Conservation (phyloP, 2,888 invertebrate genomes). For the Schizaphis graminum region DNA sequence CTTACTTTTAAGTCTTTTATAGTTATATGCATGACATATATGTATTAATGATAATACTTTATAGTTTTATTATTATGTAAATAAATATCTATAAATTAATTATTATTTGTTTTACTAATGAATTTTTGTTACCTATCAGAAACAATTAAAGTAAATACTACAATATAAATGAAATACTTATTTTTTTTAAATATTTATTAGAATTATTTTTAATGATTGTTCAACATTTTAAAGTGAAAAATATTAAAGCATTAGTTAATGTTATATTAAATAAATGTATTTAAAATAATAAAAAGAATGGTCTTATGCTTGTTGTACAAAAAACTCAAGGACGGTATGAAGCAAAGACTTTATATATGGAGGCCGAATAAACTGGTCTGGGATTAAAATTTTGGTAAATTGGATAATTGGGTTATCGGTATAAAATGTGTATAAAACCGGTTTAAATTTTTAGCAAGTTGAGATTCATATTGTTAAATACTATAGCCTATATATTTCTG, state of each 20-base stretch:
- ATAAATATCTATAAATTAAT: background rate
- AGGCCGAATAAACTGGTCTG: slow-evolving; percentile 62
- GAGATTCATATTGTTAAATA: slow-evolving; percentile 10
- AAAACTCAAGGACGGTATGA: slow-evolving; percentile 46
- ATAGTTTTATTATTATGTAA: background rate
- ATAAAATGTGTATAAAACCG: slow-evolving; percentile 39
- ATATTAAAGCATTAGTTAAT: background rate
- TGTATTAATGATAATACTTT: background rate
- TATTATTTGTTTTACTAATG: background rate
- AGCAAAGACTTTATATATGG: slow-evolving; percentile 27
- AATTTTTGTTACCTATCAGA: background rate
- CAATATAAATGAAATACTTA: background rate
- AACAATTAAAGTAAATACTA: background rate
- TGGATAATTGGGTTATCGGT: slow-evolving; percentile 60
- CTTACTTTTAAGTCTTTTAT: background rate
- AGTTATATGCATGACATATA: background rate
- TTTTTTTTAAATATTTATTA: background rate
- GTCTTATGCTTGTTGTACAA: background rate
- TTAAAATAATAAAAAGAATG: slow-evolving; percentile 36
- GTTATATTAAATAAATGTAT: background rate
- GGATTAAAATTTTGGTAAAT: slow-evolving; percentile 58
- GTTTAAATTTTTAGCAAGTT: slow-evolving; percentile 33
- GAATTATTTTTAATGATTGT: background rate
- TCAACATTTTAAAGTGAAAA: background rate
- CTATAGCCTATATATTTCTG: background rate